Conservation (phyloP, 2,888 invertebrate species). For the Megaustenia siamemsis region DNA sequence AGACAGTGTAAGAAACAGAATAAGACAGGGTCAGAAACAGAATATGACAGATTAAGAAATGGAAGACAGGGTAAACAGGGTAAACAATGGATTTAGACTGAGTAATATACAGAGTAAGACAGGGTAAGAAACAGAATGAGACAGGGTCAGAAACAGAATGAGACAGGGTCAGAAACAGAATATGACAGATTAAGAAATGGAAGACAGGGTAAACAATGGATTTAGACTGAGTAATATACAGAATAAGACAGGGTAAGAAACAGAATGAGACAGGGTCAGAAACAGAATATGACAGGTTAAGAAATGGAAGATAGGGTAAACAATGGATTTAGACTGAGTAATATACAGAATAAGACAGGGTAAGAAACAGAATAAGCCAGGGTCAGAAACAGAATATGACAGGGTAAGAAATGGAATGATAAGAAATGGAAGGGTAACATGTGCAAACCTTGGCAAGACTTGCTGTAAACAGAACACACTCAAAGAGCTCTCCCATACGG, state of each 20-base stretch:
- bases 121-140: too few relatives aligned
- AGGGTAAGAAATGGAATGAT: too few relatives aligned
- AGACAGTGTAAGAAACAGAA: too few relatives aligned
- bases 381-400: background rate
- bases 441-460: constrained; percentile 92
- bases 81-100: background rate
- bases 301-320: too few relatives aligned
- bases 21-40: too few relatives aligned
- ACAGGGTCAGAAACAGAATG: too few relatives aligned
- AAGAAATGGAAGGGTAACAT: background rate
- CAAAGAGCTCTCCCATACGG: constrained; percentile 98
- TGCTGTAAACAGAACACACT: constrained; percentile 99
- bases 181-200: background rate
- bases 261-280: constrained; percentile 1
- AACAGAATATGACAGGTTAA: background rate
- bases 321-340: background rate
- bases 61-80: background rate
- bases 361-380: background rate
- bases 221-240: background rate
- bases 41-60: background rate
- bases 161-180: too few relatives aligned
- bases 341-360: constrained; percentile 5
- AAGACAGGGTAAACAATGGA: background rate
- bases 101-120: background rate
- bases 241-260: constrained; percentile 4